Percentiles rank a stretch among this genome's conserved stretches.
Conservation (phyloP, 1,140 invertebrate genomes). For the Drosophila repletoides region DNA sequence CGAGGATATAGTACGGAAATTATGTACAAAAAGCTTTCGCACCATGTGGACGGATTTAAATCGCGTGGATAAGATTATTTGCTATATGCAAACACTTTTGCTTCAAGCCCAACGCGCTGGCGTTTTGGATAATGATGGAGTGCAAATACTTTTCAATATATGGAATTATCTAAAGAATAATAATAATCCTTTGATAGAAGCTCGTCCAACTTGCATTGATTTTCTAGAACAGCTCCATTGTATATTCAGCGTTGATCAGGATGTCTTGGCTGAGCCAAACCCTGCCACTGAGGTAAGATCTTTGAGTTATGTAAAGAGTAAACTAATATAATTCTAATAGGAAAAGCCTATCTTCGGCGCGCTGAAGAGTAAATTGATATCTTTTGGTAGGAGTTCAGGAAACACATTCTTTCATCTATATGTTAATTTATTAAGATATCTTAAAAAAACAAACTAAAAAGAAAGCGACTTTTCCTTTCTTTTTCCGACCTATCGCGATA, state of each 20-base stretch:
- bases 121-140: constrained; percentile 5
- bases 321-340: no score
- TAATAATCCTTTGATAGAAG: constrained; percentile 10
- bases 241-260: constrained; percentile 16
- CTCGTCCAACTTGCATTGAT: constrained; percentile 16
- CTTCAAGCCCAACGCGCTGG: constrained; percentile 17
- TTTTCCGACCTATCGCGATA: no score
- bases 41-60: constrained; percentile 28
- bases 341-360: no score
- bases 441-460: no score
- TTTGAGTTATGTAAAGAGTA: no score
- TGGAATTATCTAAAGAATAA: constrained; percentile 18
- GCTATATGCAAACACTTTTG: constrained; percentile 21
- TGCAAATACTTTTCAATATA: constrained; percentile 24
- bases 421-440: no score
- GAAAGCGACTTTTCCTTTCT: no score
- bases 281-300: constrained; percentile 7
- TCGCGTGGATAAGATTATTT: constrained; percentile 16
- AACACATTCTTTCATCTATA: no score
- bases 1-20: constrained; percentile 16
- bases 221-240: constrained; percentile 8
- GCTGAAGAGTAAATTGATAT: no score
- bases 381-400: no score
- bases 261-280: background rate
- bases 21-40: constrained; percentile 24